These are phyloP conservation scores for Corythornis cristatus DNA, from an alignment of 2,113 vertebrate species.

Conservation along the genomic window DNA sequence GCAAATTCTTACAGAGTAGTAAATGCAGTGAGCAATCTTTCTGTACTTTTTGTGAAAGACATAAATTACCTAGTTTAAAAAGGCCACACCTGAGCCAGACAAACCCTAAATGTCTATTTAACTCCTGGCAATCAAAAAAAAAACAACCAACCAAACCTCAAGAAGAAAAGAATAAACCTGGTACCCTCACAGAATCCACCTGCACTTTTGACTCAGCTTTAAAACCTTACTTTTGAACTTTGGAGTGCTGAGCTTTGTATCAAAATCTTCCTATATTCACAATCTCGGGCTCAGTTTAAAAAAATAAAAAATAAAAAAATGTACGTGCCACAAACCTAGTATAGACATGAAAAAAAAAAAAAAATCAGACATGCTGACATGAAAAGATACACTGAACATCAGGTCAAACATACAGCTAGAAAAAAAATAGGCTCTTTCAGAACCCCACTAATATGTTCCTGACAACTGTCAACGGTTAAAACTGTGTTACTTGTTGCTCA, in stretches of 20 bases:
- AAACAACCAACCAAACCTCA: background rate
- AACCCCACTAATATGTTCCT: background rate
- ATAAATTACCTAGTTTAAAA: background rate
- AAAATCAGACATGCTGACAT: background rate
- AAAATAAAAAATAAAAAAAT: background rate
- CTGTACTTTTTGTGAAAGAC: background rate
- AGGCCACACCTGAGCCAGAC: background rate
- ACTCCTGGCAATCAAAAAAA: background rate
- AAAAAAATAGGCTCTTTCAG: background rate
- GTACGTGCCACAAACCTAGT: background rate
- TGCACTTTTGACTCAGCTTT: background rate
- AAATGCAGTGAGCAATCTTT: background rate
- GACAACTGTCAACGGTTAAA: background rate
- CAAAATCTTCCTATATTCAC: background rate
- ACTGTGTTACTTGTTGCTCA: background rate
- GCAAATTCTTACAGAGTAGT: background rate
- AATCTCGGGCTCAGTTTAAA: background rate
- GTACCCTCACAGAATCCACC: background rate
- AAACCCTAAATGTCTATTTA: background rate
- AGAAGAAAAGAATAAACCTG: background rate
- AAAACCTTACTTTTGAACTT: background rate
- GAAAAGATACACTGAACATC: background rate
- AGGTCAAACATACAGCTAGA: background rate
- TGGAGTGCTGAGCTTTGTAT: background rate
- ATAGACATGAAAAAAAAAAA: background rate